A percentile compares a stretch with the other conserved stretches of the same genome.
Evolutionary conservation across 2,888 invertebrate species (phyloP).

Genomic region (Dryadula phaetusa): DNA sequence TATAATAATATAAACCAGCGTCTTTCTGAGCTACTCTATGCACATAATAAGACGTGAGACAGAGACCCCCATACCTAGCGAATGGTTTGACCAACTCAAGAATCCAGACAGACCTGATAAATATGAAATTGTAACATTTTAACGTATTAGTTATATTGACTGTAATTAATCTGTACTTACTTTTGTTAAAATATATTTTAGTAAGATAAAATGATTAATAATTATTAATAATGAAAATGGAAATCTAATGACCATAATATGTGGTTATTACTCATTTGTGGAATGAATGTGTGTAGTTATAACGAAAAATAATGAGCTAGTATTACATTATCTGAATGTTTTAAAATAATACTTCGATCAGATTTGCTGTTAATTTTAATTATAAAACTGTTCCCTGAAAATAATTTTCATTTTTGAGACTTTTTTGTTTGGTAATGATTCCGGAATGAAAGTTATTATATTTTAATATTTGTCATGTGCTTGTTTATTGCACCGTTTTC

Average conservation of each 20-base stretch:
- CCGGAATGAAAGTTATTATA: not conserved
- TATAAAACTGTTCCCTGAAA: not conserved
- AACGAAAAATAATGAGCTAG: not conserved
- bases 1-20: too few relatives aligned
- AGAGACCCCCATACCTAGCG: too few relatives aligned
- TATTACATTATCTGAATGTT: too few relatives aligned
- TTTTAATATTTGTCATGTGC: not conserved
- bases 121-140: too few relatives aligned
- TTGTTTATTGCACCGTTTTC: not conserved
- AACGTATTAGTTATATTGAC: too few relatives aligned
- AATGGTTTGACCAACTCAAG: too few relatives aligned
- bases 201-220: not conserved
- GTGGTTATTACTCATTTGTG: not conserved
- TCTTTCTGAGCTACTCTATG: too few relatives aligned
- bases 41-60: too few relatives aligned
- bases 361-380: constrained; percentile 1
- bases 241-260: not conserved
- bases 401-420: not conserved
- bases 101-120: too few relatives aligned
- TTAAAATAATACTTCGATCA: not conserved
- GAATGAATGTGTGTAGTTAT: not conserved
- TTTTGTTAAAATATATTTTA: not conserved
- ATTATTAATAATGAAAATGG: not conserved
- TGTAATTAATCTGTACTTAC: too few relatives aligned
- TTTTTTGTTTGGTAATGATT: not conserved